Base-by-base conservation (phyloP, 92 coral and sea anemone genomes). In the Parazoanthus atlanticus region DNA sequence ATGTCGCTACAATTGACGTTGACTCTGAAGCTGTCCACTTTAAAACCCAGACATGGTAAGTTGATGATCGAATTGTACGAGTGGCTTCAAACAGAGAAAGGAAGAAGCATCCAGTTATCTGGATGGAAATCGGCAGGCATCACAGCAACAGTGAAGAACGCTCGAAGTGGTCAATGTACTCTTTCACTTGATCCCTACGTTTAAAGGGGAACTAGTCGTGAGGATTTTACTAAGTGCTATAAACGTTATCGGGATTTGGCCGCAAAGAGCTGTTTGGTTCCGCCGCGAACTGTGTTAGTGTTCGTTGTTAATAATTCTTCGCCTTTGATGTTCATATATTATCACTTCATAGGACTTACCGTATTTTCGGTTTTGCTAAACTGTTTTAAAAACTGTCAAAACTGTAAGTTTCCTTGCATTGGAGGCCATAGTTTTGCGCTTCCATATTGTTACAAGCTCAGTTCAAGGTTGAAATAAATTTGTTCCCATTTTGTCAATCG, bases 1-100 rank as follows among this genome's bases (percentile, higher is more conserved):
- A 92, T 80, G 93, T 90, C 47, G 90, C 93, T 46, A 90, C 93
- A 69, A 92, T 92, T 34, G 94, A 90, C 56, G 72, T 92, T 79
- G 94, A 90, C 89, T n/a, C 78, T 83, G 34, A 92, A 76, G 91
- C 79, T 92, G 11, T 89, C 94, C 69, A 92, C 92, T 76, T 89
- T 86, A 88, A 91, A 92, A 86, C 93, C 91, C 21, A 82, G 92
- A 58, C 92, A 92, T 52, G 94, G 85, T 61, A 84, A 91, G 69
- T 84, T 91, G 81, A 88, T 91, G 93, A 88, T 41, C 46, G 91
- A 88, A 40, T 72, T 90, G 25, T 90, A 86, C 80, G 88, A 90
- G 83, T 86, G 88, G 88, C 93, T 88, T 91, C n/a, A 16, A 88
- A 74, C 91, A 66, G 89, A 88, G 21, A 88, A 88, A 88, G 91